Percentiles rank a stretch among this genome's conserved stretches.
phyloP scores from a whole-genome alignment of 1,140 invertebrate species.

The Papilio aristodemus region DNA sequence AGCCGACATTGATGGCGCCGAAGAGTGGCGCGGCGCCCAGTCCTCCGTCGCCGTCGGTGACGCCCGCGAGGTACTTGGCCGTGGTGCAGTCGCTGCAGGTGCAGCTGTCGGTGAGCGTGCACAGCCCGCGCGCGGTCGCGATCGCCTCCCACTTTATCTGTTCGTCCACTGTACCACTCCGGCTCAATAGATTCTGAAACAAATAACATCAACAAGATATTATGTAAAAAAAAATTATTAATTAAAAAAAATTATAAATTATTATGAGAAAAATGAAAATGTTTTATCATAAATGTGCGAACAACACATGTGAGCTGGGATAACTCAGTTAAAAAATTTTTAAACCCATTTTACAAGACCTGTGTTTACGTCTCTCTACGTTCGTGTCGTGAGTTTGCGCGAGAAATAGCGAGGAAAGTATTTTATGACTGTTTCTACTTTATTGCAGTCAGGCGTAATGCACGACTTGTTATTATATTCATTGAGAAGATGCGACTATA shows the following conservation, averaged over 20 bases:
- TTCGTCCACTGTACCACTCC: conserved; percentile 60
- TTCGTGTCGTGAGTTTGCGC: too few species aligned
- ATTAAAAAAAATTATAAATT: conserved; percentile 26
- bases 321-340: too few species aligned
- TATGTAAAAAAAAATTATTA: background rate
- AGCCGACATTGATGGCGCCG: conserved; percentile 61
- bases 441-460: background rate
- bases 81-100: conserved; percentile 63
- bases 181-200: conserved; percentile 59
- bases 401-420: too few species aligned
- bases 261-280: too few species aligned
- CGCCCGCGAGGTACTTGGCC: conserved; percentile 56
- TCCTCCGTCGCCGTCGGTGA: conserved; percentile 66
- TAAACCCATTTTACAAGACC: too few species aligned
- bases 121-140: conserved; percentile 63
- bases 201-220: background rate
- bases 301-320: too few species aligned
- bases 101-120: conserved; percentile 68
- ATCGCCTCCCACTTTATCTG: conserved; percentile 74
- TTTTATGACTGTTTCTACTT: too few species aligned
- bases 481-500: too few species aligned
- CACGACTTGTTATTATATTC: background rate
- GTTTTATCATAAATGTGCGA: too few species aligned
- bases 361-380: too few species aligned
- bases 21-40: conserved; percentile 61